Evolutionary conservation across 2,797 vertebrate species (phyloP).

Genomic region (Myotis pilosus): DNA sequence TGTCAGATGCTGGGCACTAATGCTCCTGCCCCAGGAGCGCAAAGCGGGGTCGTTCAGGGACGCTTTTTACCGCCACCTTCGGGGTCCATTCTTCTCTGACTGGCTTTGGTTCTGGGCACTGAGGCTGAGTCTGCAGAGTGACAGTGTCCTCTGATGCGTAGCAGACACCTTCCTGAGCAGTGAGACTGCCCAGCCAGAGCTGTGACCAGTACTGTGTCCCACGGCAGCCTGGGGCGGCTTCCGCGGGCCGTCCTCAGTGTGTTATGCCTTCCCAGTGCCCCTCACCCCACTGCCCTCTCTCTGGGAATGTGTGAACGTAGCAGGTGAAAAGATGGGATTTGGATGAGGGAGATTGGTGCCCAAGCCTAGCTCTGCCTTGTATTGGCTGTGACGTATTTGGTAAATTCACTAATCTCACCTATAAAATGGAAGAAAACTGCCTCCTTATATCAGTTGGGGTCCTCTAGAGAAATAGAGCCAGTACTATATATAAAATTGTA

Average conservation of each 20-base stretch:
- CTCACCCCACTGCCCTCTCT: background rate
- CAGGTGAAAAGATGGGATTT: background rate
- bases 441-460: background rate
- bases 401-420: background rate
- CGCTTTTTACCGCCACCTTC: fast-evolving
- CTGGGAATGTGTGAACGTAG: background rate
- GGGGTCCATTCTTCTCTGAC: background rate
- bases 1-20: background rate
- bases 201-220: fast-evolving
- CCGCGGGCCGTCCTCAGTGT: background rate
- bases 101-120: background rate
- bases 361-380: background rate
- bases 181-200: background rate
- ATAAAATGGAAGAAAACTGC: background rate
- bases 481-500: background rate
- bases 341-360: background rate
- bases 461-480: background rate
- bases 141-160: background rate
- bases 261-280: background rate
- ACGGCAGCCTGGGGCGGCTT: too few species aligned
- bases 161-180: background rate
- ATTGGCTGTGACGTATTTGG: background rate
- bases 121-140: background rate
- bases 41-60: background rate
- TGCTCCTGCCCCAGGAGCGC: too few species aligned